phyloP scores from a whole-genome alignment of 2,113 vertebrate species.

The Python bivittatus region DNA sequence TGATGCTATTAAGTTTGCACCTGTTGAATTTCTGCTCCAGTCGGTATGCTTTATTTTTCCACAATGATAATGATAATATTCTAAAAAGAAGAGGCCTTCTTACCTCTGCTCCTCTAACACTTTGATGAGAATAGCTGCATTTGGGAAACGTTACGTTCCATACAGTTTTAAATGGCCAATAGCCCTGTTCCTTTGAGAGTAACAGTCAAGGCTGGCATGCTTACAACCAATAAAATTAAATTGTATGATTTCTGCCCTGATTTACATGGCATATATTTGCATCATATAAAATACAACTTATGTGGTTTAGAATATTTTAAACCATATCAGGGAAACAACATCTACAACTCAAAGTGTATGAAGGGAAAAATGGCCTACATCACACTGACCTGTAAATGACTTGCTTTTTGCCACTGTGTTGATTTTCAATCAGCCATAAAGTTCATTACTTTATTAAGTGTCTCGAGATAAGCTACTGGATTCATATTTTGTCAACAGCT shows the following conservation, averaged over 20 bases:
- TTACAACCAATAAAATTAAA: neutral
- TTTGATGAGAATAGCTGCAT: neutral
- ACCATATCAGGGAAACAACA: neutral
- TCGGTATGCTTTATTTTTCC: neutral
- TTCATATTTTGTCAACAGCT: neutral
- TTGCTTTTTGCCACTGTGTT: neutral
- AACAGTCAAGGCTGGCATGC: neutral
- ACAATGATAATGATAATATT: neutral
- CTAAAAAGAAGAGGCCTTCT: neutral
- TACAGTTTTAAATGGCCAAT: neutral
- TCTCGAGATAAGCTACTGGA: rapidly evolving
- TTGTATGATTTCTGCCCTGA: neutral
- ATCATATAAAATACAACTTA: neutral
- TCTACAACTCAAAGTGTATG: neutral
- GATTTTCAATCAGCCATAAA: rapidly evolving
- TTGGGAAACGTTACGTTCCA: neutral
- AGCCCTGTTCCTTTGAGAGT: neutral
- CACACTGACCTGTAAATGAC: neutral
- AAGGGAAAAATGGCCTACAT: neutral
- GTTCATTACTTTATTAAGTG: rapidly evolving
- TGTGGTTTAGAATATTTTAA: neutral
- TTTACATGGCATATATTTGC: neutral
- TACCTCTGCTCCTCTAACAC: neutral
- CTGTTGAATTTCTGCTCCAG: neutral
- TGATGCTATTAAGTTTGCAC: neutral